Conservation (phyloP, 2,113 vertebrate species). For the Corynorhinus townsendii region DNA sequence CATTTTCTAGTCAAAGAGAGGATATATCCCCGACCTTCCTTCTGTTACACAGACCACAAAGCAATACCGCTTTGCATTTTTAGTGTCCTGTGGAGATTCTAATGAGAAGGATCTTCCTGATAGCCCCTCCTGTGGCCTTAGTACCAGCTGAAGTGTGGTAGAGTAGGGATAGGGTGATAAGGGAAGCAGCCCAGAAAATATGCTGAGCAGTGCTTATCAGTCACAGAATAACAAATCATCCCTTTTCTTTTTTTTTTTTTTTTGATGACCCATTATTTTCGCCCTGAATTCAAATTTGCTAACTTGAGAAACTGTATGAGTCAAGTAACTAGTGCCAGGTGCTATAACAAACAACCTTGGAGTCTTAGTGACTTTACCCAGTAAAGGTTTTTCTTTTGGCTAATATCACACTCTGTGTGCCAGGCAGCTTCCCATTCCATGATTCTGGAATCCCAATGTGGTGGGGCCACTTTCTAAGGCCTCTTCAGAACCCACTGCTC, state of each 20-base stretch:
- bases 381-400: neutral
- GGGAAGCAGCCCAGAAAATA: neutral
- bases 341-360: neutral
- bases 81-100: neutral
- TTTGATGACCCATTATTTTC: neutral
- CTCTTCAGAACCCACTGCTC: neutral
- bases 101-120: neutral
- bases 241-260: neutral
- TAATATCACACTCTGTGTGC: neutral
- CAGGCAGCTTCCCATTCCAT: neutral
- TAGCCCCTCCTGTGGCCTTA: neutral
- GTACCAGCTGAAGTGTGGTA: neutral
- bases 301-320: neutral
- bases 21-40: neutral
- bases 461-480: neutral
- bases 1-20: neutral
- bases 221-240: neutral
- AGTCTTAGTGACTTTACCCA: neutral
- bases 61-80: neutral
- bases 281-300: neutral
- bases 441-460: neutral
- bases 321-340: neutral
- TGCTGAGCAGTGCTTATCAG: neutral
- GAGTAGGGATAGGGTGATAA: accelerated
- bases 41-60: neutral